A percentile compares a stretch with the other conserved stretches of the same genome.
These are phyloP conservation scores for Colossoma macropomum DNA, from an alignment of 2,113 vertebrate genomes.

Conservation along the genomic window DNA sequence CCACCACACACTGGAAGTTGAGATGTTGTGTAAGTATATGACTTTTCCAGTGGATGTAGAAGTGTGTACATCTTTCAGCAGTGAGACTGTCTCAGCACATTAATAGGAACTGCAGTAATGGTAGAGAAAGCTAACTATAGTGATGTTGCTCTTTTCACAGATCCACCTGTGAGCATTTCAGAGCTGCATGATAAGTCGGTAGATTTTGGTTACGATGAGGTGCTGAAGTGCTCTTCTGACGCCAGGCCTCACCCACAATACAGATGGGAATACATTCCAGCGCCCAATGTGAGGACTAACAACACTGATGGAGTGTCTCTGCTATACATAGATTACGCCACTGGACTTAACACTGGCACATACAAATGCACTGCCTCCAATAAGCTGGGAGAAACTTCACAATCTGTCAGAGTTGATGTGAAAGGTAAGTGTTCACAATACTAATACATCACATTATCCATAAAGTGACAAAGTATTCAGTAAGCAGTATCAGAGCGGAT, in stretches of 20 bases:
- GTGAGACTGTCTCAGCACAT: background rate
- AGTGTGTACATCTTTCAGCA: too few relatives aligned
- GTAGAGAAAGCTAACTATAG: background rate
- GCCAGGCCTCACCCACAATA: constrained; percentile 49
- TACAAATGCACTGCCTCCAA: constrained; percentile 57
- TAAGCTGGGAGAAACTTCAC: background rate
- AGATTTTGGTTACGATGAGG: background rate
- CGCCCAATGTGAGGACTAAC: background rate
- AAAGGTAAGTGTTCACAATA: constrained; percentile 22
- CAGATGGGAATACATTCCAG: constrained; percentile 42
- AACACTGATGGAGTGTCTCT: constrained; percentile 5
- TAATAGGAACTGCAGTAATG: background rate
- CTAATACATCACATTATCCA: background rate
- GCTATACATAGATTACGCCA: constrained; percentile 19
- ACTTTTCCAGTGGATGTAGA: background rate
- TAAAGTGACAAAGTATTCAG: background rate
- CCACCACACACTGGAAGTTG: background rate
- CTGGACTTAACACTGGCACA: constrained; percentile 32
- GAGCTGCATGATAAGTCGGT: constrained; percentile 3
- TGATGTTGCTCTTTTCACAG: constrained; percentile 24
- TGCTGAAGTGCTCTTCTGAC: constrained; percentile 59
- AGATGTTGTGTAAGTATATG: constrained; percentile 26
- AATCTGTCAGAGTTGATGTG: constrained; percentile 40
- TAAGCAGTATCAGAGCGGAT: background rate
- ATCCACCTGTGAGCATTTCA: constrained; percentile 30